Evolutionary conservation across 2,113 vertebrate genomes (phyloP).

Genomic region (Trogon surrucura): DNA sequence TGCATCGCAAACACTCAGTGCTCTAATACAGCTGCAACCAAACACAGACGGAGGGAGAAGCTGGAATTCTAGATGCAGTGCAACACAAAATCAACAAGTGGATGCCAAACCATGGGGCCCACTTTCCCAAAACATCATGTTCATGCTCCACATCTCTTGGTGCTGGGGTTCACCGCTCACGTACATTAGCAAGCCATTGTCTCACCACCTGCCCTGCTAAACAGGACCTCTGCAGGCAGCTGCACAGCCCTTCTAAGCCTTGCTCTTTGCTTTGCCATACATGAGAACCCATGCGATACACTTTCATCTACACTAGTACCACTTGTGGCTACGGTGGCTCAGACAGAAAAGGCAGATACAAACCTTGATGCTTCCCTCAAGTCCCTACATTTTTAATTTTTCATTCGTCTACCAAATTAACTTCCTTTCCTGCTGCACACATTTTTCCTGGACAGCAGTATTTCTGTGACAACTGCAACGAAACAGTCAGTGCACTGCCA

Average conservation of each 20-base stretch:
- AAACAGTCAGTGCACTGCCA: background rate
- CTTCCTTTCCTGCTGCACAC: background rate
- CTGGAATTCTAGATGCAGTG: accelerated
- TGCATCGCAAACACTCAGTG: background rate
- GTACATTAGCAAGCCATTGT: accelerated
- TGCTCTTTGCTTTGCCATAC: background rate
- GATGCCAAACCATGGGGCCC: background rate
- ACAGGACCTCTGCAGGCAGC: background rate
- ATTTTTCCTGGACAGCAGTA: background rate
- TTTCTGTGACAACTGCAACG: background rate
- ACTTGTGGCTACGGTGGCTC: background rate
- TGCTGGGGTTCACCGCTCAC: background rate
- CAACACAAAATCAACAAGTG: background rate
- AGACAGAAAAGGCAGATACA: background rate
- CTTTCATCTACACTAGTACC: background rate
- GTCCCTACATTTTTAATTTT: background rate
- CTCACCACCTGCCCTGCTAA: background rate
- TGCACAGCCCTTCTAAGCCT: background rate
- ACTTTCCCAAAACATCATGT: accelerated
- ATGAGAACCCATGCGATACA: accelerated
- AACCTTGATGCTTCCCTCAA: background rate
- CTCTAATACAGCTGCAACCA: background rate
- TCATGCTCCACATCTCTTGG: background rate
- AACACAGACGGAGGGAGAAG: background rate
- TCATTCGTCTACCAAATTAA: background rate